A percentile compares a stretch with the other conserved stretches of the same genome.
Evolutionary conservation across 2,888 invertebrate species (phyloP).

Genomic region (Protophormia terraenovae): DNA sequence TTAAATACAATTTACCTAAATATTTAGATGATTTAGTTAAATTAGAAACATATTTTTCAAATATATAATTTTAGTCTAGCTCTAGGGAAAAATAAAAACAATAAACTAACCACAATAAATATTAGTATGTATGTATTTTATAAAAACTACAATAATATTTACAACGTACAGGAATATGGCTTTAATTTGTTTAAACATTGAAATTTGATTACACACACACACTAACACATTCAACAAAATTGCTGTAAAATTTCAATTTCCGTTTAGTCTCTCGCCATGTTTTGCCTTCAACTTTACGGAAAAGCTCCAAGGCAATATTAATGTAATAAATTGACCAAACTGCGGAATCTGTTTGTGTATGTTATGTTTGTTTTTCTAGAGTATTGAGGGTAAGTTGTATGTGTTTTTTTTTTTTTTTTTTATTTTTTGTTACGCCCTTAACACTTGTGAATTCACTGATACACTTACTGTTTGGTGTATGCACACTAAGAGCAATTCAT

Average conservation of each 20-base stretch:
- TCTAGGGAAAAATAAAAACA: neutral
- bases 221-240: neutral
- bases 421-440: conserved; percentile 11
- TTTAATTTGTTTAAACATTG: conserved; percentile 19
- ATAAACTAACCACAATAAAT: neutral
- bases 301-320: conserved; percentile 30
- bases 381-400: conserved; percentile 11
- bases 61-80: neutral
- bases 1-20: neutral
- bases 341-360: conserved; percentile 26
- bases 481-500: neutral
- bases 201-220: conserved; percentile 25
- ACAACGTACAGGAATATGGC: neutral
- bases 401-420: neutral
- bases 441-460: neutral
- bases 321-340: conserved; percentile 59
- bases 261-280: neutral
- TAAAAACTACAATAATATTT: neutral
- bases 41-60: neutral
- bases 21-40: neutral
- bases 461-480: neutral
- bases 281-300: neutral
- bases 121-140: neutral
- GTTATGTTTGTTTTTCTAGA: neutral
- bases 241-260: conserved; percentile 30